A percentile compares a stretch with the other conserved stretches of the same genome.
These are phyloP conservation scores for Syrphus vitripennis DNA, from an alignment of 2,888 invertebrate species.

Conservation along the genomic window DNA sequence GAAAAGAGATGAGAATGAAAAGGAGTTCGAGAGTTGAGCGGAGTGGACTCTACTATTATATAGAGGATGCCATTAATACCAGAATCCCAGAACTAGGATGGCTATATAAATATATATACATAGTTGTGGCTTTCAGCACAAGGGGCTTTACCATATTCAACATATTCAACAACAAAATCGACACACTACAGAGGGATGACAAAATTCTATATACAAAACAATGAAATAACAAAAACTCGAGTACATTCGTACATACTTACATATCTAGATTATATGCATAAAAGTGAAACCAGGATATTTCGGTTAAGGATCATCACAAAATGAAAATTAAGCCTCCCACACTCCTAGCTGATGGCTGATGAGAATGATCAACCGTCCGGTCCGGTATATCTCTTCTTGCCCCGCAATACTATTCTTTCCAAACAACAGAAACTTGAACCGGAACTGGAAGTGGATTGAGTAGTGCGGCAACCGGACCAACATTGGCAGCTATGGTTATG, in stretches of 20 bases:
- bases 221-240: constrained; percentile 6
- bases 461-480: constrained; percentile 26
- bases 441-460: constrained; percentile 39
- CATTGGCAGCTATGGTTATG: constrained; percentile 38
- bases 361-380: not conserved
- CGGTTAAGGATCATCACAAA: constrained; percentile 65
- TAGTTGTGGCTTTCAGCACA: not conserved
- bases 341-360: not conserved
- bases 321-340: constrained; percentile 21
- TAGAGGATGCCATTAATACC: constrained; percentile 11
- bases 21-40: not conserved
- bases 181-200: constrained; percentile 17
- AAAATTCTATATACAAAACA: constrained; percentile 18
- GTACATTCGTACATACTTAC: not conserved
- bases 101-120: not conserved
- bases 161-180: constrained; percentile 13
- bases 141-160: constrained; percentile 2
- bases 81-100: constrained; percentile 10
- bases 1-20: not conserved
- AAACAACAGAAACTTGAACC: constrained; percentile 20
- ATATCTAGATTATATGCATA: not conserved
- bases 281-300: constrained; percentile 63
- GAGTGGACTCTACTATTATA: not conserved
- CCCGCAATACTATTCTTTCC: not conserved
- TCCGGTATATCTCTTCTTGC: not conserved